Evolutionary conservation across 1,140 invertebrate species (phyloP), one percentile per base, ranked within the genome.

Genomic region (Trichonephila inaurata): DNA sequence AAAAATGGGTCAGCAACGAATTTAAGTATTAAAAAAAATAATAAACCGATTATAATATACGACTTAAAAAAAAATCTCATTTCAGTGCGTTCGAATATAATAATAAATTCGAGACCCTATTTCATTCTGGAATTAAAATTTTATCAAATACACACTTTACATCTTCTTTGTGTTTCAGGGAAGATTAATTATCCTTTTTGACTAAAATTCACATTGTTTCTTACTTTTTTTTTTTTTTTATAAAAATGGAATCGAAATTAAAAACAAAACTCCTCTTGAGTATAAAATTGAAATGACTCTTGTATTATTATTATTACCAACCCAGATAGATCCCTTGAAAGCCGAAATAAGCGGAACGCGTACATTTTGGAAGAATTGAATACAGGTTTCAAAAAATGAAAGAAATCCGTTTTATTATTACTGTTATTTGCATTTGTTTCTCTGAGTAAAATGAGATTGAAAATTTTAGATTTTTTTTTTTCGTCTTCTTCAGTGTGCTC

Each of bases 341-440:
- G 10, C 19, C 19, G 16, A 40, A 61, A 62, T 62, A 66, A 87
- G 64, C 64, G 61, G 62, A 87, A 87, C 64, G 14, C 19, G 19
- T 40, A 40, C 58, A 58, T 58, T 60, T 58, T 58, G 18, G 24
- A 24, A 87, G 28, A 87, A 64, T 28, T 60, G 60, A 62, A 87
- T 58, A n/a, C 18, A 87, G 24, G 60, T 58, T 33, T 58, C 19
- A 33, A 90, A 24, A 93, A 81, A 72, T 40, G 44, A 40, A 77
- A 82, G 62, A 21, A 83, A 77, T 33, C 72, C 28, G 18, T 77
- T 77, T 77, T 91, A 82, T 91, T 81, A 91, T 81, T 82, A 81
- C 21, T 40, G 24, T 81, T 91, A 82, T 91, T 91, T 82, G 89
- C 89, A 91, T 91, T 91, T 91, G 89, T 91, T 91, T 62, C 69